Conservation (phyloP, 2,113 vertebrate genomes). For the Megaceryle maxima region DNA sequence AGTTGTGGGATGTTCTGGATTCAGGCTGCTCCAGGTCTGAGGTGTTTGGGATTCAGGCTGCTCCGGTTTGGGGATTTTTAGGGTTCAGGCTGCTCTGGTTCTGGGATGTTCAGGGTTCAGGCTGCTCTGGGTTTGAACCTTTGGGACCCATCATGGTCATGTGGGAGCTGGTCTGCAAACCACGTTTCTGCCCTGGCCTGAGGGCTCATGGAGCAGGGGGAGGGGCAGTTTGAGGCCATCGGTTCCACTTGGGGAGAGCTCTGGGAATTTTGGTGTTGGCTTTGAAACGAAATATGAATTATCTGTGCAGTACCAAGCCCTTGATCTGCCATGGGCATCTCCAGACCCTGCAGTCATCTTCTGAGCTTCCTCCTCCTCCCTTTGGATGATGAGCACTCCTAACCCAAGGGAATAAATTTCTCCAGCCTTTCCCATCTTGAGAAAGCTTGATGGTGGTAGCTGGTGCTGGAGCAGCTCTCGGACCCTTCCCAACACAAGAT, state of each 20-base stretch:
- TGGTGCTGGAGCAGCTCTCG: not conserved
- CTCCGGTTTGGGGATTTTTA: not conserved
- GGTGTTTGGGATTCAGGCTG: not conserved
- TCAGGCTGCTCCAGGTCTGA: not conserved
- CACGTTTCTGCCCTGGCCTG: not conserved
- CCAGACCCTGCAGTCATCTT: not conserved
- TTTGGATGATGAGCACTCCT: not conserved
- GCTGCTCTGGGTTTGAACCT: not conserved
- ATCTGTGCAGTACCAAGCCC: not conserved
- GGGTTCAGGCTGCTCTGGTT: not conserved
- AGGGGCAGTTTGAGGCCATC: not conserved
- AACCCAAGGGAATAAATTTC: not conserved
- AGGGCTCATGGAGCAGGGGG: fast-evolving
- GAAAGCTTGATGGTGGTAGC: not conserved
- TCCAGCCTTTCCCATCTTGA: not conserved
- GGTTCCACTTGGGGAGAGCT: not conserved
- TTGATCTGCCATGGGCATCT: not conserved
- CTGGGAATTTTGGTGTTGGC: not conserved
- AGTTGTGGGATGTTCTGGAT: not conserved
- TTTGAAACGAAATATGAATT: not conserved
- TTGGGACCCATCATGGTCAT: fast-evolving
- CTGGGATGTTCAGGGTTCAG: not conserved
- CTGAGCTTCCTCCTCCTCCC: not conserved
- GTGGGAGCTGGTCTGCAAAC: not conserved
- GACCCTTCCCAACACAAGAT: not conserved